Percentiles rank a stretch among this genome's conserved stretches.
Conservation (phyloP, 2,888 invertebrate species). For the Diplolepis rosae region DNA sequence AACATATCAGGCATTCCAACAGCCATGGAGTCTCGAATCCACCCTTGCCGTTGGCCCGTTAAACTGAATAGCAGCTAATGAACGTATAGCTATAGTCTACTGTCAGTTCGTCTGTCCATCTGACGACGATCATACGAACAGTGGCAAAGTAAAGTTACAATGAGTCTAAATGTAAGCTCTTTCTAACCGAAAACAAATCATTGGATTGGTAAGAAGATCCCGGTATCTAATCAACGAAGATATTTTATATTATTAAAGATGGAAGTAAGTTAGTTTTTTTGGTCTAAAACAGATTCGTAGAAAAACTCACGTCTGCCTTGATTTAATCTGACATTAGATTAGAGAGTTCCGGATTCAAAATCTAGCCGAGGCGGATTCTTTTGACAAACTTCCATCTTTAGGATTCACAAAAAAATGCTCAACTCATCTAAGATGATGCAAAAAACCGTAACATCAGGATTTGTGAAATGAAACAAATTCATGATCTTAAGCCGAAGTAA, state of each 20-base stretch:
- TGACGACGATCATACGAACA: slow-evolving; percentile 59
- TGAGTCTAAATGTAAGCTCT: slow-evolving; percentile 18
- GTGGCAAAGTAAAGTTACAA: slow-evolving; percentile 43
- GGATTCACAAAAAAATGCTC: too few relatives aligned
- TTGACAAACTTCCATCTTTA: too few relatives aligned
- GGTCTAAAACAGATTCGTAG: too few relatives aligned
- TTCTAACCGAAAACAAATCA: slow-evolving; percentile 26
- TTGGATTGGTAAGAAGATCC: background rate
- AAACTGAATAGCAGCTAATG: slow-evolving; percentile 72
- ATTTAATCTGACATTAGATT: too few relatives aligned
- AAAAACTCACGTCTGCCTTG: too few relatives aligned
- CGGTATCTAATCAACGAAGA: background rate
- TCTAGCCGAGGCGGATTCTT: too few relatives aligned
- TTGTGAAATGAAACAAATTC: too few relatives aligned
- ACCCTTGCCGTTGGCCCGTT: slow-evolving; percentile 70
- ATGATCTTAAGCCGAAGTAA: too few relatives aligned
- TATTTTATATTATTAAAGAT: background rate
- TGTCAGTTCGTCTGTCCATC: slow-evolving; percentile 57
- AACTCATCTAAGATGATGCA: too few relatives aligned
- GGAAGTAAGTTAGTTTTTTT: too few relatives aligned
- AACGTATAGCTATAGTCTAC: slow-evolving; percentile 65
- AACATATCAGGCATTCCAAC: slow-evolving; percentile 70
- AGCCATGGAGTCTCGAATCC: slow-evolving; percentile 65
- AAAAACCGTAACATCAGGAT: too few relatives aligned
- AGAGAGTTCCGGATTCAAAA: too few relatives aligned